Base-by-base conservation (phyloP, 2,113 vertebrate species). In the Cololabis saira region DNA sequence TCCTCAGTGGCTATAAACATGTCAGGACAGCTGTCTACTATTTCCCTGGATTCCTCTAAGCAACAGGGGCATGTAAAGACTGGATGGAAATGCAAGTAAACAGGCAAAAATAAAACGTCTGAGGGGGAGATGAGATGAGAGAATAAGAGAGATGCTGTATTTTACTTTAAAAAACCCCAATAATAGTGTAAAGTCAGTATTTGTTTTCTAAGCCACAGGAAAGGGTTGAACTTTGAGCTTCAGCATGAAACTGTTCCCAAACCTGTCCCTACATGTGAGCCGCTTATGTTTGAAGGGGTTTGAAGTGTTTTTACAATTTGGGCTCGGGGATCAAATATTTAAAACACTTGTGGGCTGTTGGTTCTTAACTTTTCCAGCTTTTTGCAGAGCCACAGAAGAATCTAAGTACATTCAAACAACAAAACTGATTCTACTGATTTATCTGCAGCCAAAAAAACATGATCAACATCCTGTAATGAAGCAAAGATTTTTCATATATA, bases 1-100 rank as follows among this genome's bases (percentile, higher is more conserved):
- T 55, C 57, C 40, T 57, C 19, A 22, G 71, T 2, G 18, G 52
- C 15, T 49, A n/a, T n/a, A 17, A 83, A 80, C 93, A 33, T 85
- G 92, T 90, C 88, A 61, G 73, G 74, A 79, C 92, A 83, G 53
- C 74, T 86, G 64, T 78, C 73, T 81, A 83, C 80, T 79, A 61
- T 71, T 80, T 89, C 74, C 67, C 56, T 70, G 75, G 81, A 89
- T 84, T 89, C 87, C 70, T 89, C 49, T 40, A 14, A 58, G 42
- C 55, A 67, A 6, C 14, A 40, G 47, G 71, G 84, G 67, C 83
- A 55, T 87, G 91, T 87, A 83, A 33, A 33, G 60, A 81, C 83
- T 77, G 61, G 82, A 68, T 14, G 12, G 13, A 56, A 42, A 66
- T 14, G 49, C 50, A 72, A 80, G 33, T 59, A 2, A 22, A 7